A percentile compares a stretch with the other conserved stretches of the same genome.
phyloP scores from a whole-genome alignment of 2,888 invertebrate species.

The Mythimna ferrago region DNA sequence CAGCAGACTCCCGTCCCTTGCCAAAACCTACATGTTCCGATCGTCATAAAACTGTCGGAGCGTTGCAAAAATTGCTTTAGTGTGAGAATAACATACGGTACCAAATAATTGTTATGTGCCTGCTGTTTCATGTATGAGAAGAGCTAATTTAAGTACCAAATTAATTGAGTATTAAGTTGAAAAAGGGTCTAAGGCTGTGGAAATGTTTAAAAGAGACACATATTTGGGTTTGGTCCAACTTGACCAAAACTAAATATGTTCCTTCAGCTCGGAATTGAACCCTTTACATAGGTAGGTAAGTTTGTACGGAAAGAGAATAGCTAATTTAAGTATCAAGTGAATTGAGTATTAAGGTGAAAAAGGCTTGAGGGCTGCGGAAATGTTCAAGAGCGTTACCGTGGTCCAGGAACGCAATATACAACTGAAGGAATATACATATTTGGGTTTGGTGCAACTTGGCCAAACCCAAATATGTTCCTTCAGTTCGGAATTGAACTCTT shows the following conservation, averaged over 20 bases:
- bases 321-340: background rate
- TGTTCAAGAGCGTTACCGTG: too few relatives aligned
- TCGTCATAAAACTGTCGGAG: constrained; percentile 11
- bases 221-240: too few relatives aligned
- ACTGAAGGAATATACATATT: too few relatives aligned
- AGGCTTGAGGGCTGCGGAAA: background rate
- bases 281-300: too few relatives aligned
- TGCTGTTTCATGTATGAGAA: background rate
- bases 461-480: too few relatives aligned
- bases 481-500: too few relatives aligned
- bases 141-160: background rate
- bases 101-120: background rate
- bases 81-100: background rate
- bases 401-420: too few relatives aligned
- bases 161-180: background rate
- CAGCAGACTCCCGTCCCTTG: constrained; percentile 46
- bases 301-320: too few relatives aligned
- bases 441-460: too few relatives aligned
- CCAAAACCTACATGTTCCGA: constrained; percentile 9
- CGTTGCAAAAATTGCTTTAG: constrained; percentile 8
- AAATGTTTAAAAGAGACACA: too few relatives aligned
- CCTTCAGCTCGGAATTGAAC: too few relatives aligned
- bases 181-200: background rate
- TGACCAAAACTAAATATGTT: too few relatives aligned
- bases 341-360: background rate